A percentile compares a stretch with the other conserved stretches of the same genome.
Conservation (phyloP, 2,113 vertebrate species). For the Leptosomus discolor region DNA sequence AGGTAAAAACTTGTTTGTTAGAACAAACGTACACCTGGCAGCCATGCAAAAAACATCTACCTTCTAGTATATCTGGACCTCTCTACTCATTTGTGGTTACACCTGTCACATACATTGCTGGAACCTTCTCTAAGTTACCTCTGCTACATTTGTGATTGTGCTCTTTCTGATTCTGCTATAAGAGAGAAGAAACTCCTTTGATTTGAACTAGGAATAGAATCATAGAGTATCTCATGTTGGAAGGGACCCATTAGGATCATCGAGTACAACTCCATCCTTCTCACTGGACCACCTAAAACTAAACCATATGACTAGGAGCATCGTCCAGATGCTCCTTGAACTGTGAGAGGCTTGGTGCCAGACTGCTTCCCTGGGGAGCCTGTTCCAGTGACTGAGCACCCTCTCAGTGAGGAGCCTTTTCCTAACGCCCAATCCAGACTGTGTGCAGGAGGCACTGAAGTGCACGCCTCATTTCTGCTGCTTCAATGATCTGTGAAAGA, state of each 20-base stretch:
- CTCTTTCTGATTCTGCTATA: neutral
- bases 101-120: neutral
- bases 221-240: neutral
- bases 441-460: neutral
- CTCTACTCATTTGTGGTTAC: neutral
- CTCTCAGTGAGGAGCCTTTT: neutral
- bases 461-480: neutral
- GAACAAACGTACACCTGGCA: neutral
- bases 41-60: neutral
- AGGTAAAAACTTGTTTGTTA: neutral
- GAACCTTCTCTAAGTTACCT: neutral
- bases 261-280: neutral
- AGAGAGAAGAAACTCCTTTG: neutral
- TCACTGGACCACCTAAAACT: neutral
- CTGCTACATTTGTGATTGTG: neutral
- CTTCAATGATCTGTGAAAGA: neutral
- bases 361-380: neutral
- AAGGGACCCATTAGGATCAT: neutral
- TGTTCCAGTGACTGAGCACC: fast-evolving
- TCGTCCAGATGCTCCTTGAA: neutral
- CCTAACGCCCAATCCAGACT: neutral
- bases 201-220: neutral
- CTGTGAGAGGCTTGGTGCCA: neutral
- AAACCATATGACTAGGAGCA: neutral
- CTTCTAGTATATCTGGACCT: neutral